Conservation (phyloP, 92 coral and sea anemone genomes). For the Epizoanthus ramosus region DNA sequence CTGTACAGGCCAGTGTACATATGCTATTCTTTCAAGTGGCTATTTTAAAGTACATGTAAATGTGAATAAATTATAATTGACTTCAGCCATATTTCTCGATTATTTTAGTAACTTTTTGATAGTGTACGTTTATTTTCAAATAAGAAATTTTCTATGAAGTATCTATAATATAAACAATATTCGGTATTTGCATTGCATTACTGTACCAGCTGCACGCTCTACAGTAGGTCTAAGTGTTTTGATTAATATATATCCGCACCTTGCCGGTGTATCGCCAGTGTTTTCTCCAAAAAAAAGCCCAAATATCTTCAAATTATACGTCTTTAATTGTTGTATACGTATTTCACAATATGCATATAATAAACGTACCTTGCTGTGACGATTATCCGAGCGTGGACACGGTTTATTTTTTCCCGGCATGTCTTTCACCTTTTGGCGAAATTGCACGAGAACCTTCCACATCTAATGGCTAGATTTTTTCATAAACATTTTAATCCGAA, state of each 20-base stretch:
- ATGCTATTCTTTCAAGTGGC: too few relatives aligned
- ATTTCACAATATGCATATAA: neutral
- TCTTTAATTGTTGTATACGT: too few relatives aligned
- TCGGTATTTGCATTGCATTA: too few relatives aligned
- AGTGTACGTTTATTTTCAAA: neutral
- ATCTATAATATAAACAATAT: constrained; percentile 18
- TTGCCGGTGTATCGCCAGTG: too few relatives aligned
- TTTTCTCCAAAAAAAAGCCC: neutral
- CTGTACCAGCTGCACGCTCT: too few relatives aligned
- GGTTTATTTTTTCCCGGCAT: constrained; percentile 19
- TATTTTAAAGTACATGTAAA: neutral
- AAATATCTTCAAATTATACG: constrained; percentile 29
- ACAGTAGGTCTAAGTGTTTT: too few relatives aligned
- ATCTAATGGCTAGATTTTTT: neutral
- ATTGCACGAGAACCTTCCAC: neutral
- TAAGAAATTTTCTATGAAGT: neutral
- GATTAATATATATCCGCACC: too few relatives aligned
- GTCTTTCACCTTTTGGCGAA: constrained; percentile 19
- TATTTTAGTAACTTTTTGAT: neutral
- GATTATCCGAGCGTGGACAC: neutral
- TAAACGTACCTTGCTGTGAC: neutral
- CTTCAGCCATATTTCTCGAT: neutral
- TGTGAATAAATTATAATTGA: neutral
- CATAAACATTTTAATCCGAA: neutral
- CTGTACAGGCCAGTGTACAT: too few relatives aligned